Base-by-base conservation (phyloP, 2,888 invertebrate species). In the Petrolisthes cinctipes region DNA sequence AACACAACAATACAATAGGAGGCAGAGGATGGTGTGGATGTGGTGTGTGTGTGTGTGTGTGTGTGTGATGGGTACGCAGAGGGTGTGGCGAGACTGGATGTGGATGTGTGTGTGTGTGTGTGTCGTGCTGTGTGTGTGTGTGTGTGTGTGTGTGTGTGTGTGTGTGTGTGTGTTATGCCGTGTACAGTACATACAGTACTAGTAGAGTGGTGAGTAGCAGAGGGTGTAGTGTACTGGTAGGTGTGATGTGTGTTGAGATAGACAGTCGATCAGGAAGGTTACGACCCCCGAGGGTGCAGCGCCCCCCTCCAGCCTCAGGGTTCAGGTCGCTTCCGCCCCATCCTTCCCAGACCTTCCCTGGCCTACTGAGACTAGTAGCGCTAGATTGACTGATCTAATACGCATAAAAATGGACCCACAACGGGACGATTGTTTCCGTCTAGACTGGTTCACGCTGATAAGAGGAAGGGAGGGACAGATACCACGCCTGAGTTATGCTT, bases 401-500 rank as follows among this genome's bases (percentile, higher is more conserved):
- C 61, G 79, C 84, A 84, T 68, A 84, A 79, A 84, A 78, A 78
- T 68, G 84, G 61, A 84, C 84, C 84, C 84, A 79, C 79, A 68
- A 54, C 53, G 84, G 84, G 79, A 78, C 79, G 51, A 79, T 78
- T 84, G 84, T 68, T 78, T 84, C 84, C 66, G 79, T 66, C 66
- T 78, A 53, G 78, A 78, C 73, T 51, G 23, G 56, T 51, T 56
- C 20, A n/a, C 17, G 56, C 20, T 56, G 71, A 66, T 56, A 56
- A 56, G 73, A 68, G 11, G 7, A 20, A n/a, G 9, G 80, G 37
- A 37, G 37, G 37, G 56, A 57, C 56, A 57, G 61, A 57, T 14
- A 54, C 20, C n/a, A 4, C 56, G 61, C 57, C 80, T 80, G 80
- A 80, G 61, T 80, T 54, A 80, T 80, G 80, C 7, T n/a, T 20